These are phyloP conservation scores for Brachionus sp. DNA, from an alignment of 1,140 invertebrate species.

Conservation along the genomic window DNA sequence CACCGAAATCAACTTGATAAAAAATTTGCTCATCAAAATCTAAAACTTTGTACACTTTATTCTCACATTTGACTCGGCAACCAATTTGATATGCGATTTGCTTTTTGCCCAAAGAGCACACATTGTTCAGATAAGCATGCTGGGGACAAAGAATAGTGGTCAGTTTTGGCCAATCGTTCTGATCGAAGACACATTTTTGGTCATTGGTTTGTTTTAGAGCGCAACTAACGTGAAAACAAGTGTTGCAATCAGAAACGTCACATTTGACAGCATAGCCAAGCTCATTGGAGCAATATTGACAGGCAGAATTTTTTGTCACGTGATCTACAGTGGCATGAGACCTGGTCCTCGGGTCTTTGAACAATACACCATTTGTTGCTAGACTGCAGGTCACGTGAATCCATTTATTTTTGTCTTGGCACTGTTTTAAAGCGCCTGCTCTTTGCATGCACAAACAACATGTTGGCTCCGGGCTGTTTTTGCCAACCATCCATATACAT, in stretches of 20 bases:
- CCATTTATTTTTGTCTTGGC: constrained; percentile 61
- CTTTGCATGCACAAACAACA: constrained; percentile 64
- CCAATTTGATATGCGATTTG: constrained; percentile 51
- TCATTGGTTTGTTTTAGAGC: constrained; percentile 58
- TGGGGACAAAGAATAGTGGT: constrained; percentile 62
- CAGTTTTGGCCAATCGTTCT: constrained; percentile 59
- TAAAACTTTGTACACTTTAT: constrained; percentile 65
- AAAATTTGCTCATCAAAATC: constrained; percentile 61
- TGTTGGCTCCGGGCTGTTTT: constrained; percentile 48
- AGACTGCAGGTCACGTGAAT: constrained; percentile 64
- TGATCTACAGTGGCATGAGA: background rate
- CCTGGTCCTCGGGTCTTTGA: constrained; percentile 47
- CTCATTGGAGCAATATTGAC: constrained; percentile 52
- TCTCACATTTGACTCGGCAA: constrained; percentile 63
- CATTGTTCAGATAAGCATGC: constrained; percentile 47
- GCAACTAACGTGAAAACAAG: constrained; percentile 62
- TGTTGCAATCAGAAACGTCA: constrained; percentile 57
- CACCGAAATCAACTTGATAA: constrained; percentile 67
- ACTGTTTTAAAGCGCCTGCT: constrained; percentile 67
- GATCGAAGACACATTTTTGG: constrained; percentile 52
- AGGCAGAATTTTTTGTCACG: background rate
- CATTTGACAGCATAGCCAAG: constrained; percentile 60
- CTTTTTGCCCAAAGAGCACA: background rate
- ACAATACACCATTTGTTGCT: constrained; percentile 58
- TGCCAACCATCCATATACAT: constrained; percentile 54